phyloP scores from a whole-genome alignment of 1,140 invertebrate genomes.

The Apolygus lucorum region DNA sequence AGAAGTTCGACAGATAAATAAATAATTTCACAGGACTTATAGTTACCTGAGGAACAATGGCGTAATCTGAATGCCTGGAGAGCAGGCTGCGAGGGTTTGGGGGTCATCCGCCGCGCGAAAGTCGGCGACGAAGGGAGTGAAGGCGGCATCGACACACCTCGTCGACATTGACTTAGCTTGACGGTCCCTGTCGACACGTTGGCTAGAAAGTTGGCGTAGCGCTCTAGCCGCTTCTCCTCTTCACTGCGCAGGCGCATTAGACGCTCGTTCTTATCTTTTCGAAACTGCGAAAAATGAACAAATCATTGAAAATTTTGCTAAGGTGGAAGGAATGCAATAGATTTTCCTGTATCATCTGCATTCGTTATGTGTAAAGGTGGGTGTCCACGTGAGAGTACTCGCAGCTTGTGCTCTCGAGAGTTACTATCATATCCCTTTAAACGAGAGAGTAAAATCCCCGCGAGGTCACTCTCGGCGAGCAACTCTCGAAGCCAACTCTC shows the following conservation, averaged over 20 bases:
- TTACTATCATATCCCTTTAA: too few relatives aligned
- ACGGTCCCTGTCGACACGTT: not conserved
- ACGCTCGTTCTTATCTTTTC: not conserved
- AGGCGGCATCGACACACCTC: constrained; percentile 20
- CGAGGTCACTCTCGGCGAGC: too few relatives aligned
- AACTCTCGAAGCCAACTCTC: too few relatives aligned
- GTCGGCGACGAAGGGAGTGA: constrained; percentile 28
- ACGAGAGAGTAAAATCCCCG: too few relatives aligned
- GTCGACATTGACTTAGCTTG: not conserved
- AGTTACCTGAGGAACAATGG: constrained; percentile 22
- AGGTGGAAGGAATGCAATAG: too few relatives aligned
- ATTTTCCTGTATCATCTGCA: too few relatives aligned
- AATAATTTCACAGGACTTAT: too few relatives aligned
- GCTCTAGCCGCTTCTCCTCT: constrained; percentile 1
- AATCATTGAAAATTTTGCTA: too few relatives aligned
- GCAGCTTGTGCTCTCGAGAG: too few relatives aligned
- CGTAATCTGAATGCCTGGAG: constrained; percentile 23
- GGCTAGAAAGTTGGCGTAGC: not conserved
- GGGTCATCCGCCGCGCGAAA: constrained; percentile 20
- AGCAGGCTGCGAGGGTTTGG: constrained; percentile 23
- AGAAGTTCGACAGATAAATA: too few relatives aligned
- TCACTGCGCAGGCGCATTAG: not conserved
- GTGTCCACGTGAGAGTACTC: too few relatives aligned
- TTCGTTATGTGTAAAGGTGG: too few relatives aligned
- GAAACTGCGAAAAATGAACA: not conserved